Evolutionary conservation across 2,888 invertebrate genomes (phyloP).

Genomic region (Furcula furcula): DNA sequence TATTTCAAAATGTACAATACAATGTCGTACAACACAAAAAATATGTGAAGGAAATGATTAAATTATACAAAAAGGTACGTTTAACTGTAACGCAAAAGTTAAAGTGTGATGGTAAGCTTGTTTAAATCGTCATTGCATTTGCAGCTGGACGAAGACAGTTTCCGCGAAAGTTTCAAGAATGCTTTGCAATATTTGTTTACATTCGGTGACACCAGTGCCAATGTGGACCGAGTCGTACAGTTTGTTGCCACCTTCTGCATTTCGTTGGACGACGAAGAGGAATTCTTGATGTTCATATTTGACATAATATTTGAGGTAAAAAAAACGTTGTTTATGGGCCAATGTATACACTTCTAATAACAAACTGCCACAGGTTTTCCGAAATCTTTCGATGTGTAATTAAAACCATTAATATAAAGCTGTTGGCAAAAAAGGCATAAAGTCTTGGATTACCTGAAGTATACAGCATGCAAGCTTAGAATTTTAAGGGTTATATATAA

Average conservation of each 20-base stretch:
- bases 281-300: conserved; percentile 82
- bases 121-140: too few species aligned
- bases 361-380: too few species aligned
- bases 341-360: too few species aligned
- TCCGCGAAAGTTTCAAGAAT: conserved; percentile 84
- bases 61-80: conserved; percentile 83
- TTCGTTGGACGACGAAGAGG: conserved; percentile 80
- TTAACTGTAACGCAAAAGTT: too few species aligned
- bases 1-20: conserved; percentile 84
- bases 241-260: conserved; percentile 88
- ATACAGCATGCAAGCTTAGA: too few species aligned
- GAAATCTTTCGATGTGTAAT: too few species aligned
- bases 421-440: too few species aligned
- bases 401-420: too few species aligned
- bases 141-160: conserved; percentile 75
- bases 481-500: too few species aligned
- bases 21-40: conserved; percentile 85
- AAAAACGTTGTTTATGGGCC: too few species aligned
- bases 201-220: conserved; percentile 85
- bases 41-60: conserved; percentile 83
- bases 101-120: too few species aligned
- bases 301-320: conserved; percentile 83
- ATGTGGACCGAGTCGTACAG: conserved; percentile 85
- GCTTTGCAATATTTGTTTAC: conserved; percentile 84
- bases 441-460: too few species aligned